Evolutionary conservation across 1,140 invertebrate genomes (phyloP).

Genomic region (Aphidius ervi): DNA sequence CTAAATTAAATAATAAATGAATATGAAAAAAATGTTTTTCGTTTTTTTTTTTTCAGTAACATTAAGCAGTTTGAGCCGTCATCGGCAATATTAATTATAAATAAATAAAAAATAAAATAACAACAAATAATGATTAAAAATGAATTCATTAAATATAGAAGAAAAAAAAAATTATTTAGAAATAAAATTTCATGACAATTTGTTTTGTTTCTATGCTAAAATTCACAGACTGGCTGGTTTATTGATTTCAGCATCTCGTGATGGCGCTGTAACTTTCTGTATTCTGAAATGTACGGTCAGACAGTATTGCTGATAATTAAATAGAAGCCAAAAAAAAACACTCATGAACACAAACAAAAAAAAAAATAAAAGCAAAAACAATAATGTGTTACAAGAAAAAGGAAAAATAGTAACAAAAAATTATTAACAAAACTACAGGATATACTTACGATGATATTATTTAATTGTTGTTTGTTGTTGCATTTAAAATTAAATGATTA

Average conservation of each 20-base stretch:
- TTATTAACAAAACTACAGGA: slow-evolving; percentile 29
- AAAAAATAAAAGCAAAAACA: slow-evolving; percentile 3
- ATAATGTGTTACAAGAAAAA: not conserved
- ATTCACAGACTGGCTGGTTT: slow-evolving; percentile 31
- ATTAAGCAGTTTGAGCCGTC: too few relatives aligned
- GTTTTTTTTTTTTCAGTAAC: too few relatives aligned
- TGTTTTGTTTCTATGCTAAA: slow-evolving; percentile 32
- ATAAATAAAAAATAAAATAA: slow-evolving; percentile 7
- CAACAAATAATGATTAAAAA: not conserved
- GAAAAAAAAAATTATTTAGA: not conserved
- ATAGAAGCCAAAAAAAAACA: slow-evolving; percentile 29
- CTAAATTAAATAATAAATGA: too few relatives aligned
- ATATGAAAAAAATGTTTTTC: too few relatives aligned
- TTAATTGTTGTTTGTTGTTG: slow-evolving; percentile 16
- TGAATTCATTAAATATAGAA: not conserved
- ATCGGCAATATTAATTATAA: not conserved
- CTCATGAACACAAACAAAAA: slow-evolving; percentile 23
- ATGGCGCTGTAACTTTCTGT: slow-evolving; percentile 37
- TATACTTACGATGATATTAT: slow-evolving; percentile 46
- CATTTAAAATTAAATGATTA: slow-evolving; percentile 45
- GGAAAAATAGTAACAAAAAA: slow-evolving; percentile 4
- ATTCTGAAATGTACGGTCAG: slow-evolving; percentile 26
- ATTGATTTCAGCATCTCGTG: slow-evolving; percentile 48
- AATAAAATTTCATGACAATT: slow-evolving; percentile 26
- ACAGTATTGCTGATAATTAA: slow-evolving; percentile 17